Evolutionary conservation across 1,140 invertebrate genomes (phyloP).

Genomic region (Brachionus angularis): DNA sequence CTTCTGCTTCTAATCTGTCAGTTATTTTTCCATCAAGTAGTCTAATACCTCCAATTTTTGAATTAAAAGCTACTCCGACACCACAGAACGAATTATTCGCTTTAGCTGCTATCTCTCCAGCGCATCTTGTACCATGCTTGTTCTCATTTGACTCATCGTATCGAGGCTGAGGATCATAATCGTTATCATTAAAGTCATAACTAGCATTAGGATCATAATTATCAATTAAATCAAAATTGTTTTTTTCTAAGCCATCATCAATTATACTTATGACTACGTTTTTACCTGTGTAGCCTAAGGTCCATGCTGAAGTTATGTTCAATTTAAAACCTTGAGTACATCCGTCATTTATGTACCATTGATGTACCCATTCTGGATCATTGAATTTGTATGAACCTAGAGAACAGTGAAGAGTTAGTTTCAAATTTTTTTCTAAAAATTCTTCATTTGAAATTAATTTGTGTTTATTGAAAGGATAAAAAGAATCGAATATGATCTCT

Average conservation of each 20-base stretch:
- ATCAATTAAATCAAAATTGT: constrained; percentile 47
- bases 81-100: constrained; percentile 88
- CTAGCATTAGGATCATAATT: constrained; percentile 77
- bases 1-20: constrained; percentile 87
- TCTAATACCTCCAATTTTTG: constrained; percentile 67
- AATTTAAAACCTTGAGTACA: constrained; percentile 41
- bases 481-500: background rate
- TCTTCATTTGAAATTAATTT: background rate
- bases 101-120: constrained; percentile 83
- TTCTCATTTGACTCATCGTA: constrained; percentile 49
- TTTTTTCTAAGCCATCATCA: constrained; percentile 49
- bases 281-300: constrained; percentile 47
- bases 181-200: constrained; percentile 89
- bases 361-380: constrained; percentile 13
- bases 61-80: constrained; percentile 74
- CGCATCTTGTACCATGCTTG: constrained; percentile 44
- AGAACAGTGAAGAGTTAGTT: too few species aligned
- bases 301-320: constrained; percentile 49
- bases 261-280: constrained; percentile 48
- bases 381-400: background rate
- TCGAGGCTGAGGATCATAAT: constrained; percentile 88
- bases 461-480: background rate
- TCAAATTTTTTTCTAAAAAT: background rate
- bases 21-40: constrained; percentile 94
- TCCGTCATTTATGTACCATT: constrained; percentile 42